Conservation (phyloP, 2,113 vertebrate genomes). For the Ifrita kowaldi region DNA sequence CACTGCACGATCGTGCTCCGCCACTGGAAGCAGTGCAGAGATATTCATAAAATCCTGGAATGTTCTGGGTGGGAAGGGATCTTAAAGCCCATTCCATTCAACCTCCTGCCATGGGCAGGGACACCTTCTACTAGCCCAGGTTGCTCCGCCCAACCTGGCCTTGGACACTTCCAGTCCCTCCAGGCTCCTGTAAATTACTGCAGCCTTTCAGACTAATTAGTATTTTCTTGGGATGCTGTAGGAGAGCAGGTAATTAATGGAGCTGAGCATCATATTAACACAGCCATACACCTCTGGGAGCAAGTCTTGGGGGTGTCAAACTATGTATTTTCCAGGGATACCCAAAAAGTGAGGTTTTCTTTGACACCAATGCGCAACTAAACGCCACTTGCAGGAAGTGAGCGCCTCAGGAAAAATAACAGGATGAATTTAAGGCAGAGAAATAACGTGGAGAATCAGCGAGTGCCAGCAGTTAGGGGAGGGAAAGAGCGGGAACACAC, state of each 20-base stretch:
- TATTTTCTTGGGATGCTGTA: background rate
- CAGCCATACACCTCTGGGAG: too few species aligned
- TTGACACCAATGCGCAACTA: background rate
- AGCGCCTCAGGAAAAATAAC: background rate
- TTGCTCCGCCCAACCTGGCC: background rate
- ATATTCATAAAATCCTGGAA: background rate
- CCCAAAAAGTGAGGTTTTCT: background rate
- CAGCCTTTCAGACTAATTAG: background rate
- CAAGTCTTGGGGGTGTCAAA: background rate
- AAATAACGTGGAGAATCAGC: background rate
- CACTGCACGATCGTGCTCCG: accelerated
- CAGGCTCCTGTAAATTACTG: background rate
- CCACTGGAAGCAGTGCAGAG: background rate
- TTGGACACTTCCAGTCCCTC: background rate
- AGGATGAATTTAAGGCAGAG: background rate
- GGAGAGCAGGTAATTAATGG: background rate
- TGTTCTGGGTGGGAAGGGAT: background rate
- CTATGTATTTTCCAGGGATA: background rate
- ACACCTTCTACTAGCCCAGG: background rate
- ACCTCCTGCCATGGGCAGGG: background rate
- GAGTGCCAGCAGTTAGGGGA: background rate
- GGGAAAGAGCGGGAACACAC: background rate
- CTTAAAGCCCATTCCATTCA: background rate
- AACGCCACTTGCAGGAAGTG: background rate
- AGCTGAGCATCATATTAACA: background rate